phyloP scores from a whole-genome alignment of 2,888 invertebrate species.

The Labia minor region DNA sequence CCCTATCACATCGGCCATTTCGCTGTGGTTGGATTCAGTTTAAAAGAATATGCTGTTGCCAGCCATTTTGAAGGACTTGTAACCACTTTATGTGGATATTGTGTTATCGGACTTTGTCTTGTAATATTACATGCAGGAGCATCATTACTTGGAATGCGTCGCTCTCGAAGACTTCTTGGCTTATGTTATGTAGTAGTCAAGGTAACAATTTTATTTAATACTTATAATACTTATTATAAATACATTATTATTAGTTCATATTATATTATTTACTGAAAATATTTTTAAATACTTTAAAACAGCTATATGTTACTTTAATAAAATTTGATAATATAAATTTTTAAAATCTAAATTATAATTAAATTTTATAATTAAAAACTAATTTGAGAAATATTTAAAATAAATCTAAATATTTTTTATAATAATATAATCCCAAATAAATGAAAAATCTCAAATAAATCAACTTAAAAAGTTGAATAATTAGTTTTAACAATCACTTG shows the following conservation, averaged over 20 bases:
- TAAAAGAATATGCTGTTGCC: slow-evolving; percentile 55
- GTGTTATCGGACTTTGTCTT: slow-evolving; percentile 69
- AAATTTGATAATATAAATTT: too few species aligned
- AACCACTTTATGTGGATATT: slow-evolving; percentile 87
- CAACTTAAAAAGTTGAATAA: too few species aligned
- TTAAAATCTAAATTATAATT: too few species aligned
- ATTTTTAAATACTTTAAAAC: neutral
- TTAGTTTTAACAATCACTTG: too few species aligned
- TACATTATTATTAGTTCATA: too few species aligned
- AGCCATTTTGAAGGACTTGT: slow-evolving; percentile 86
- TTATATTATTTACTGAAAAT: neutral
- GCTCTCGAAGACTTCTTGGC: slow-evolving; percentile 75
- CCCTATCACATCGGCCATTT: slow-evolving; percentile 91
- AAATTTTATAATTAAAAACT: too few species aligned
- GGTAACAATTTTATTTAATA: slow-evolving; percentile 26
- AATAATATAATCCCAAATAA: too few species aligned
- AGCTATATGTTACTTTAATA: neutral
- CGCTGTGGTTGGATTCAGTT: slow-evolving; percentile 59
- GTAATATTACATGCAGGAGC: slow-evolving; percentile 77
- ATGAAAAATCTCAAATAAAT: too few species aligned
- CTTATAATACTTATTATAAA: neutral
- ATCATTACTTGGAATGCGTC: slow-evolving; percentile 64
- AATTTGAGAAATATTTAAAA: too few species aligned
- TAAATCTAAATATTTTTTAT: too few species aligned
- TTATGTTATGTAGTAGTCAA: slow-evolving; percentile 82